Evolutionary conservation across 1,140 invertebrate species (phyloP), one percentile per base, ranked within the genome.

Genomic region (Matsumurasca onukii): DNA sequence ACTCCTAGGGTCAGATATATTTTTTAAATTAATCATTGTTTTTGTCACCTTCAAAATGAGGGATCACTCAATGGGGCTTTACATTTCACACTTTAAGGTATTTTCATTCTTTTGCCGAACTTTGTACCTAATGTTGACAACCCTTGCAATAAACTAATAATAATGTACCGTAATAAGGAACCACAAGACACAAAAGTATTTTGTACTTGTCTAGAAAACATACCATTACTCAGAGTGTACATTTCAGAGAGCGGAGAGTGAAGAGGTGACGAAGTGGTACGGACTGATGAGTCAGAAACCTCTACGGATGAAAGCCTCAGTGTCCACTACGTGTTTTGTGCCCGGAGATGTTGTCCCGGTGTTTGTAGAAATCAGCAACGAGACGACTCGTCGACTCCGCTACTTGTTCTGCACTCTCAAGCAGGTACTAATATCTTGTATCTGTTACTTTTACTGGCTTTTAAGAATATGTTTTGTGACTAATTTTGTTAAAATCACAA

Each of bases 341-440:
- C 55, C 55, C 13, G 55, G 55, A 59, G 55, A 59, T n/a, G 3
- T 25, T 2, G 3, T 59, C 12, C 30, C 55, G 5, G 25, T 59
- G 13, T 5, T 59, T n/a, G 25, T 59, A 2, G 55, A 59, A 27
- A 27, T 29, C 25, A 25, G 5, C 55, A 59, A 59, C 30, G 55
- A 27, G 25, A 27, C 55, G 9, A 29, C 13, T n/a, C 25, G 24
- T 27, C 2, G 9, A 27, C 25, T 59, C 3, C 22, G 24, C 15
- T 59, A 59, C 24, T n/a, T 59, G n/a, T 59, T 59, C 25, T 59
- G 55, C n/a, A 59, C 25, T 59, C 25, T 59, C 3, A 59, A 59
- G 25, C 55, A 59, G 55, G 55, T 59, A 27, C 24, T 52, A 20
- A 12, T 12, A 52, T 52, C 12, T 52, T 52, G 3, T 20, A 15